Percentiles rank a stretch among this genome's conserved stretches.
Evolutionary conservation across 1,140 invertebrate species (phyloP).

Genomic region (Sinella curviseta): DNA sequence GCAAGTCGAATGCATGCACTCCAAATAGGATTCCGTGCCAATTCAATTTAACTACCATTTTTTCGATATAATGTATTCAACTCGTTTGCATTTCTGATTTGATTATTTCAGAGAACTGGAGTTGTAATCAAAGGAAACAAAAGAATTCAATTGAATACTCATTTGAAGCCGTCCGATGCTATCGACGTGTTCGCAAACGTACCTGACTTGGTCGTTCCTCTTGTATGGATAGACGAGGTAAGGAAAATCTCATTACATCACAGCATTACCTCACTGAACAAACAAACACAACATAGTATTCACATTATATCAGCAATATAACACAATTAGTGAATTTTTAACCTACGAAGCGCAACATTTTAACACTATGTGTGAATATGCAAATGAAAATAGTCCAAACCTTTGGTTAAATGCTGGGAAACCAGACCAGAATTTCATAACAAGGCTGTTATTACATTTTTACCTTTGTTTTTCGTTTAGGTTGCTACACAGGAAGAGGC

Average conservation of each 20-base stretch:
- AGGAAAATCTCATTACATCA: not conserved
- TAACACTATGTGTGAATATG: too few relatives aligned
- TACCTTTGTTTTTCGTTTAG: not conserved
- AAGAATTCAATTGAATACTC: conserved; percentile 22
- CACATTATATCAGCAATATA: too few relatives aligned
- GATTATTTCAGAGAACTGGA: conserved; percentile 10
- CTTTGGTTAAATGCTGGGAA: too few relatives aligned
- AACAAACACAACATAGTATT: too few relatives aligned
- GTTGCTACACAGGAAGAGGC: not conserved
- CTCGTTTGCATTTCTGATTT: not conserved
- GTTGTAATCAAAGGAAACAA: conserved; percentile 8
- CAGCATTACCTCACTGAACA: too few relatives aligned
- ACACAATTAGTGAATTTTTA: too few relatives aligned
- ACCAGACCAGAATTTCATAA: not conserved
- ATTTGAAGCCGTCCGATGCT: not conserved
- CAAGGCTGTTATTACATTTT: not conserved
- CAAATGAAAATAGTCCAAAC: too few relatives aligned
- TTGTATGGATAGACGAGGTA: conserved; percentile 22
- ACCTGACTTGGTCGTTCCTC: not conserved
- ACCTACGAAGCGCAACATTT: too few relatives aligned
- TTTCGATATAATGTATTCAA: too few relatives aligned
- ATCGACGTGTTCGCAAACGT: not conserved
- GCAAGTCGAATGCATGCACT: too few relatives aligned
- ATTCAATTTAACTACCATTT: too few relatives aligned
- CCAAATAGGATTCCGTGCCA: too few relatives aligned